A percentile compares a stretch with the other conserved stretches of the same genome.
Conservation (phyloP, 2,113 vertebrate species). For the Meleagris gallopavo region DNA sequence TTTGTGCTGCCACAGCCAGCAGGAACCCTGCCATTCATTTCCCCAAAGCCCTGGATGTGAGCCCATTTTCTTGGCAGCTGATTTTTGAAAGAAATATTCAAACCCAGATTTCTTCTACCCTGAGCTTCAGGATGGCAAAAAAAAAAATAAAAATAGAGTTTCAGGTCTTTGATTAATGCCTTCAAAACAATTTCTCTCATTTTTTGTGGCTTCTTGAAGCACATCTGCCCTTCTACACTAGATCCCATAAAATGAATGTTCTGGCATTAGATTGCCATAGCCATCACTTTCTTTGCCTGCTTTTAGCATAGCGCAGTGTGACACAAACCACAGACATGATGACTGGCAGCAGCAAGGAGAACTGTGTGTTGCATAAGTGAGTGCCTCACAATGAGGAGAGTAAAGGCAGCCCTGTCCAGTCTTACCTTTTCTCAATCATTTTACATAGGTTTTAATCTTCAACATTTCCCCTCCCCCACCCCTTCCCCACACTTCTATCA, state of each 20-base stretch:
- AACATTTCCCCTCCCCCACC: background rate
- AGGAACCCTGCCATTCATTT: background rate
- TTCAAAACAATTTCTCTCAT: background rate
- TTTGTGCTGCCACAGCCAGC: background rate
- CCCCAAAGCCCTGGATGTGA: background rate
- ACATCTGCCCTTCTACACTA: background rate
- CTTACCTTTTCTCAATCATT: background rate
- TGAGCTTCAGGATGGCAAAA: background rate
- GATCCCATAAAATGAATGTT: background rate
- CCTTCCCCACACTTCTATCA: background rate
- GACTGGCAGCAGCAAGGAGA: background rate
- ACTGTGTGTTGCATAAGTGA: background rate
- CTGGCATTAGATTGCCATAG: background rate
- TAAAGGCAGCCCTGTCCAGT: background rate
- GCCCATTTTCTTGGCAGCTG: background rate
- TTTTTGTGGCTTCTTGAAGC: background rate
- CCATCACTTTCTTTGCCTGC: background rate
- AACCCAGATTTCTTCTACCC: background rate
- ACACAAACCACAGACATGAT: background rate
- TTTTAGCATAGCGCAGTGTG: background rate
- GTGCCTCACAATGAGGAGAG: background rate
- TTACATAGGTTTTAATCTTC: background rate
- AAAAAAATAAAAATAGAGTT: background rate
- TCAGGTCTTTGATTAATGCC: background rate
- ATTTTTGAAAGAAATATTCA: background rate